phyloP scores from a whole-genome alignment of 2,797 vertebrate genomes.

The Sphenopsis melanotis region DNA sequence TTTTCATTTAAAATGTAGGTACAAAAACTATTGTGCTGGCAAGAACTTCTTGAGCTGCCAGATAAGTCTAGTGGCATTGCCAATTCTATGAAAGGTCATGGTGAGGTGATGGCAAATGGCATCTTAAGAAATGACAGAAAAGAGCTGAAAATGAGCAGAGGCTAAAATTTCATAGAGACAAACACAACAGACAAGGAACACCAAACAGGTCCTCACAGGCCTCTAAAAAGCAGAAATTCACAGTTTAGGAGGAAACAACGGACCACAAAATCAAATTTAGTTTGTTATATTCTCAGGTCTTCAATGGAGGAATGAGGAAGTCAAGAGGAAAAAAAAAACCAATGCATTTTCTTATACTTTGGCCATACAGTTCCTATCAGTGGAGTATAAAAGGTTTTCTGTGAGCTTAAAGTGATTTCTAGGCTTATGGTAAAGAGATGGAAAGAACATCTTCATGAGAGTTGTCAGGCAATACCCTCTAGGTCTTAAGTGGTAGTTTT shows the following conservation, averaged over 20 bases:
- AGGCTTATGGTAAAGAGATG: background rate
- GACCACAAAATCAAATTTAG: background rate
- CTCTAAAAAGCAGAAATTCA: background rate
- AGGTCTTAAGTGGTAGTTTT: background rate
- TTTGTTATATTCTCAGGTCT: background rate
- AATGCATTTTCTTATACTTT: background rate
- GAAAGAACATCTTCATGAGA: background rate
- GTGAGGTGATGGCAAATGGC: background rate
- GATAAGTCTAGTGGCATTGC: background rate
- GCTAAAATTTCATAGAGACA: background rate
- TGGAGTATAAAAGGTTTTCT: background rate
- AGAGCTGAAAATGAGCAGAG: background rate
- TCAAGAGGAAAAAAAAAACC: background rate
- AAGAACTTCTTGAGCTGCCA: background rate
- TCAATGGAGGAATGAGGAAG: background rate
- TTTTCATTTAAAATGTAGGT: background rate
- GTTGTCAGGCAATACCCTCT: background rate
- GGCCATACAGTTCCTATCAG: background rate
- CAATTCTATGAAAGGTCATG: background rate
- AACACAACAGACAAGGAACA: background rate
- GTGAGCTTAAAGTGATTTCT: background rate
- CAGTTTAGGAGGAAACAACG: background rate
- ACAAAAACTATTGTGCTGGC: background rate
- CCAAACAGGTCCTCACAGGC: background rate
- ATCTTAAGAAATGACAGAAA: background rate